phyloP scores from a whole-genome alignment of 2,888 invertebrate genomes.

The Epistrophe grossulariae region DNA sequence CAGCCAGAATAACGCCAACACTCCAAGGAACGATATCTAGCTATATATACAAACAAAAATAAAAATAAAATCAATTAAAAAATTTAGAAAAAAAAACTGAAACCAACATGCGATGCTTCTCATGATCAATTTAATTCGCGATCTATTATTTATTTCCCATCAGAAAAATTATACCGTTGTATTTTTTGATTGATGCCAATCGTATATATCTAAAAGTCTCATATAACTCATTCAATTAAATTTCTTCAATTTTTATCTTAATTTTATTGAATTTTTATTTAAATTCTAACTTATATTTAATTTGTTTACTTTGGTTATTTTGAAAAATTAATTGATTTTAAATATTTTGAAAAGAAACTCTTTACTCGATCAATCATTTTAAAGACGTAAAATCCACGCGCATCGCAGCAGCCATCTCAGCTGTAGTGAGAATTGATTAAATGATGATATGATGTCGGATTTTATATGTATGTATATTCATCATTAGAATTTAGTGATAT shows the following conservation, averaged over 20 bases:
- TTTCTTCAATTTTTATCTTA: slow-evolving; percentile 32
- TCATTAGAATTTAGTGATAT: not conserved
- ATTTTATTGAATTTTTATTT: slow-evolving; percentile 36
- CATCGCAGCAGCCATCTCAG: not conserved
- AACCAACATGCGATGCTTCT: slow-evolving; percentile 14
- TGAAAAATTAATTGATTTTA: slow-evolving; percentile 41
- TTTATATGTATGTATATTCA: not conserved
- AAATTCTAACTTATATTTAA: slow-evolving; percentile 22
- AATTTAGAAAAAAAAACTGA: slow-evolving; percentile 28
- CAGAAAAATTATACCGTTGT: slow-evolving; percentile 16
- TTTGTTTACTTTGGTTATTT: slow-evolving; percentile 34
- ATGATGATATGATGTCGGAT: slow-evolving; percentile 1
- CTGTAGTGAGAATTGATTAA: not conserved
- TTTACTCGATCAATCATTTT: slow-evolving; percentile 28
- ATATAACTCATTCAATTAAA: slow-evolving; percentile 24
- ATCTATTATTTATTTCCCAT: slow-evolving; percentile 39
- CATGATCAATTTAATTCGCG: slow-evolving; percentile 53
- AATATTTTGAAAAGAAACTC: slow-evolving; percentile 47
- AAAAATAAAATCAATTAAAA: slow-evolving; percentile 19
- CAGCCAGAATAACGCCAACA: slow-evolving; percentile 17
- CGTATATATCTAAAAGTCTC: not conserved
- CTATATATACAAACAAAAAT: not conserved
- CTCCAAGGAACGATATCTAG: slow-evolving; percentile 3
- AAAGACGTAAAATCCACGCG: not conserved
- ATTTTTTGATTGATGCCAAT: slow-evolving; percentile 40